These are phyloP conservation scores for Muricea muricata DNA, from an alignment of 92 coral and sea anemone species.

Conservation along the genomic window DNA sequence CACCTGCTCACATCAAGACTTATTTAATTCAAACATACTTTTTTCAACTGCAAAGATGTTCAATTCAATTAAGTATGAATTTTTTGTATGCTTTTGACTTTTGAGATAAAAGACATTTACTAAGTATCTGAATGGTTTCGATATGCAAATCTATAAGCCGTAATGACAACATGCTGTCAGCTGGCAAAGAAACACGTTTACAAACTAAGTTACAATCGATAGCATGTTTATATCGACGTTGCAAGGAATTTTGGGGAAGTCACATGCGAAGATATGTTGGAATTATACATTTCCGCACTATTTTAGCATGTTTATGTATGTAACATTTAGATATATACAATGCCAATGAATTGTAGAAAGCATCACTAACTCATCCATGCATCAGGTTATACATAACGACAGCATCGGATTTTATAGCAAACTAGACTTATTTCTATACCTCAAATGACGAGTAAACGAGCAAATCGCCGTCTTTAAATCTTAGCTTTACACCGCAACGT, in stretches of 20 bases:
- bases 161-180: neutral
- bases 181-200: too few relatives aligned
- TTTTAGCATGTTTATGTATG: too few relatives aligned
- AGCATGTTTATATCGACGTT: too few relatives aligned
- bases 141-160: neutral
- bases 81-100: neutral
- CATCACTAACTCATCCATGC: neutral
- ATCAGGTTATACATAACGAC: neutral
- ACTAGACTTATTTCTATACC: neutral
- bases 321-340: too few relatives aligned
- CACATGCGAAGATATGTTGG: neutral
- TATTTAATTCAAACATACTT: neutral
- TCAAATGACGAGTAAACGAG: neutral
- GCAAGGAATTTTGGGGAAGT: neutral
- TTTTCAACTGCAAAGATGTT: neutral
- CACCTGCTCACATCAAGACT: neutral
- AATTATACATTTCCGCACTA: too few relatives aligned
- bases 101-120: neutral
- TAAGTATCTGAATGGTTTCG: neutral
- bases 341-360: constrained; percentile 4
- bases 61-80: neutral
- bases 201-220: too few relatives aligned
- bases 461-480: too few relatives aligned
- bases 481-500: neutral
- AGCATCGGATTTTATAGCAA: neutral